Conservation (phyloP, 2,888 invertebrate species). For the Euproctis similis region DNA sequence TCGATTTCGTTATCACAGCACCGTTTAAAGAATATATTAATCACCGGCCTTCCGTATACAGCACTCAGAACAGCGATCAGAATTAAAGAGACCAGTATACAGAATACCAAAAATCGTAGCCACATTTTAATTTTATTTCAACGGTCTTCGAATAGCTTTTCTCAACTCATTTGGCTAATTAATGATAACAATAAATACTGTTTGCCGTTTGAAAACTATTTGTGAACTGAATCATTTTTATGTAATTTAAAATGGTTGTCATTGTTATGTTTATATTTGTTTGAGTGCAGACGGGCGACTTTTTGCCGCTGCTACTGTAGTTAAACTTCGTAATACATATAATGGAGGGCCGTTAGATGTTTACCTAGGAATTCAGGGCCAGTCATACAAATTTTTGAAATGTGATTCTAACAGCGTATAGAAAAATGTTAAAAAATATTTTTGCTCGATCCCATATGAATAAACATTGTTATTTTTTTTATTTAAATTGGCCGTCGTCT, state of each 20-base stretch:
- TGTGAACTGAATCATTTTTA: slow-evolving; percentile 19
- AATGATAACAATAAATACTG: slow-evolving; percentile 6
- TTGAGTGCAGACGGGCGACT: slow-evolving; percentile 23
- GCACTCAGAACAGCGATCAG: slow-evolving; percentile 50
- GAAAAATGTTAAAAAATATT: too few species aligned
- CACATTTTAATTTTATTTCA: slow-evolving; percentile 38
- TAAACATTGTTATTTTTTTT: too few species aligned
- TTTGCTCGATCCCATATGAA: too few species aligned
- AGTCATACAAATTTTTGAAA: too few species aligned
- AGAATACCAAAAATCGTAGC: slow-evolving; percentile 58
- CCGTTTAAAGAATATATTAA: slow-evolving; percentile 48
- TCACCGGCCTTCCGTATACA: slow-evolving; percentile 50
- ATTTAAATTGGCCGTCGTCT: too few species aligned
- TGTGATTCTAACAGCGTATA: too few species aligned
- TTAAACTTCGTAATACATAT: too few species aligned
- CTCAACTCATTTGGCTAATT: neutral
- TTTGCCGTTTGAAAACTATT: slow-evolving; percentile 9
- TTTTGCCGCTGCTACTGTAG: too few species aligned
- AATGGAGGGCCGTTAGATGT: too few species aligned
- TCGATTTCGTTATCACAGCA: slow-evolving; percentile 58
- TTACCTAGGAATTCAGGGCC: too few species aligned
- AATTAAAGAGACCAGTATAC: slow-evolving; percentile 47
- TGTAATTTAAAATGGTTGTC: slow-evolving; percentile 31
- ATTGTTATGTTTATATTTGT: slow-evolving; percentile 30
- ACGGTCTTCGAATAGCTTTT: too few species aligned